A percentile compares a stretch with the other conserved stretches of the same genome.
These are phyloP conservation scores for Sphaerodactylus townsendi DNA, from an alignment of 2,113 vertebrate species.

Conservation along the genomic window DNA sequence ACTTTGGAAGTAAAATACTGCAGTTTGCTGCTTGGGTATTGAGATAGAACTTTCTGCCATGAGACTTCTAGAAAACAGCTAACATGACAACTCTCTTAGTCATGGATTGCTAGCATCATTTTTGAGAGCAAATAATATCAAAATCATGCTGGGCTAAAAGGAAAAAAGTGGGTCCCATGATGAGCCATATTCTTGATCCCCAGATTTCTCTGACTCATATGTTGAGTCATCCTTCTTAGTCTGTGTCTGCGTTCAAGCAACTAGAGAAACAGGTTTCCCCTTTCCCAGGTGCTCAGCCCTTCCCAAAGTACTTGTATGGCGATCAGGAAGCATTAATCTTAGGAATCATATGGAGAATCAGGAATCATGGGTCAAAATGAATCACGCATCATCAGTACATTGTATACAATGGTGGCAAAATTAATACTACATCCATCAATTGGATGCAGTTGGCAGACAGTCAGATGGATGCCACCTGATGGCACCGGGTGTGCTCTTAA, in stretches of 20 bases:
- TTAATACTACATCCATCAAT: neutral
- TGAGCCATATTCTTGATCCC: neutral
- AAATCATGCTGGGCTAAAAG: neutral
- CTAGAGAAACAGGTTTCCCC: neutral
- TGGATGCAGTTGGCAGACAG: too few species aligned
- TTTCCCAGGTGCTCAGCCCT: neutral
- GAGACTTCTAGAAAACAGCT: constrained; percentile 16
- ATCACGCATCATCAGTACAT: neutral
- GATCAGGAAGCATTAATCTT: neutral
- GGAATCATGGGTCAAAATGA: neutral
- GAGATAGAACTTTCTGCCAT: constrained; percentile 20
- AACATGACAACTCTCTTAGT: constrained; percentile 3
- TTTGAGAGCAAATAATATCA: neutral
- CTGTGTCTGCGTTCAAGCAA: neutral
- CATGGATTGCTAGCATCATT: neutral
- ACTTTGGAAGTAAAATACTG: constrained; percentile 30
- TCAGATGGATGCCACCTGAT: too few species aligned
- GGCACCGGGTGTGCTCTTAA: neutral
- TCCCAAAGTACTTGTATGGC: neutral
- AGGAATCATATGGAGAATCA: neutral
- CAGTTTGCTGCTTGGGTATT: neutral
- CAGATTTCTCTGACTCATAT: neutral
- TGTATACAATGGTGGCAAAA: neutral
- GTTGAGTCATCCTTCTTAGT: neutral
- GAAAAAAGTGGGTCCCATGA: neutral